Base-by-base conservation (phyloP, 1,140 invertebrate genomes). In the Tribolium madens region DNA sequence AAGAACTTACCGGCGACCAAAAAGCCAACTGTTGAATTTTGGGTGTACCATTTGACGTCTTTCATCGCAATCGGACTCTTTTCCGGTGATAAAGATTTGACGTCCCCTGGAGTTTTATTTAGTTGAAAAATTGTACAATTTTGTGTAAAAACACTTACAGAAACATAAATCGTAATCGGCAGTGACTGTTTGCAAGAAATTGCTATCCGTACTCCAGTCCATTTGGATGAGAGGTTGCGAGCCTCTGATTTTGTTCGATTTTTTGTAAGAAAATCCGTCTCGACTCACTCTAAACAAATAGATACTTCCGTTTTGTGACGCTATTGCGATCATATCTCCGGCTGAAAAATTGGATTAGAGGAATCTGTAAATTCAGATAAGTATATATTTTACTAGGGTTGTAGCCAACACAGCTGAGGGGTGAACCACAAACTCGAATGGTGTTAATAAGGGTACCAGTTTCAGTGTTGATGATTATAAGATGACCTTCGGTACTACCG, bases 201-300 rank as follows among this genome's bases (percentile, higher is more conserved):
- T 92, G 60, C 94, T 93, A 84, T 97, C 96, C 18, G 92, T 91
- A 82, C 96, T 97, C 96, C 96, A 98, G 84, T 98, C 97, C 17
- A 98, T 85, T 81, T 95, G 93, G 1, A 93, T 91, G 0, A 96
- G 86, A 0, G 94, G 93, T 81, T 96, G 94, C 0, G 91, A 90
- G 5, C 95, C 95, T 15, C 93, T 88, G 72, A 96, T 95, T 86
- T 95, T 95, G 82, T 95, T 95, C 4, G 92, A 92, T 82, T 95
- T 95, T 81, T 95, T 96, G 84, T 95, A 96, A 0, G 93, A 93
- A 84, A 94, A 95, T 7, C 95, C 95, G 84, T 96, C 94, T 72
- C 94, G 89, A 0, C 93, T 94, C 0, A 95, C 94, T 76, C 93
- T 88, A 86, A 95, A 96, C 18, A 96, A 86, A 83, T 96, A 96